Base-by-base conservation (phyloP, 2,797 vertebrate genomes). In the Nyctalus aviator region DNA sequence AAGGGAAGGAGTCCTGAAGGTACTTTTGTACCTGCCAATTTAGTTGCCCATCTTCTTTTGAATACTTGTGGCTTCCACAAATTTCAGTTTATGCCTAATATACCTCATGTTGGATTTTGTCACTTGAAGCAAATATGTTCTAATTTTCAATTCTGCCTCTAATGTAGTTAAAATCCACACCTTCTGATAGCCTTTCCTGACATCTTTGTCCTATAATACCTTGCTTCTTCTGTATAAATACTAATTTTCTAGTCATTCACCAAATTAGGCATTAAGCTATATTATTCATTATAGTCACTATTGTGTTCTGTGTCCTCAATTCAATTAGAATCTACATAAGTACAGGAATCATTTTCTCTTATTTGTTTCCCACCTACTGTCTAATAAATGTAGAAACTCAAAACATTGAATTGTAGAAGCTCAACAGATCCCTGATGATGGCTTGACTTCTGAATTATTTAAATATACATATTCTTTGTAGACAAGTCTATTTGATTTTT, bases 401-500 rank as follows among this genome's bases (percentile, higher is more conserved):
- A 77, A 32, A 71, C 30, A 44, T 50, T 76, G 62, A 73, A 41
- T 91, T 92, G 66, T 96, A 91, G 37, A 95, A 88, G 84, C 30
- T 89, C 77, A 92, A 48, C n/a, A 84, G 35, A 91, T 71, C 46
- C 46, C 30, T 93, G n/a, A 30, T 81, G 59, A 91, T 94, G 50
- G 59, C 11, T 64, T 93, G 48, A 95, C 82, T 95, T 95, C 18
- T 84, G 59, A 93, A 84, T 93, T 57, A 89, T 96, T 95, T 90
- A 84, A 90, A 94, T 86, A 50, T 79, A 94, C 59, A 72, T 75
- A 93, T 83, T 87, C 73, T 92, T 94, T 96, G 66, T 55, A 92
- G 90, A 92, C 92, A 91, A 95, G 68, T 84, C 64, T 82, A 81
- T 90, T 96, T 93, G 91, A 94, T 90, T 93, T 93, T 96, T 95